Evolutionary conservation across 2,888 invertebrate species (phyloP), one percentile per base, ranked within the genome.

Genomic region (Nebria brevicollis): DNA sequence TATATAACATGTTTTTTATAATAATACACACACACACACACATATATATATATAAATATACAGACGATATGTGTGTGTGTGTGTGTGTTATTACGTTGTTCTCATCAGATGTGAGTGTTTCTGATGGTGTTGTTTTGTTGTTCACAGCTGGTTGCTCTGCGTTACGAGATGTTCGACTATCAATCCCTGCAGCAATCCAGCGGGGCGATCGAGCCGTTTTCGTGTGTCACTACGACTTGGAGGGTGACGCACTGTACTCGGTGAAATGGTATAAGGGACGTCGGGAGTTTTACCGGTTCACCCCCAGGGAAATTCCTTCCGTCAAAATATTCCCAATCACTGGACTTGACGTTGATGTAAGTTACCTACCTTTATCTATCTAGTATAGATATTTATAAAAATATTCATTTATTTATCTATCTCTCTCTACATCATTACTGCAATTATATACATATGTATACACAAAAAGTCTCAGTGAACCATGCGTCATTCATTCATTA

Each of bases 181-280:
- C 91, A 83, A 92, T 94, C 5, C 94, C 94, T 11, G 90, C 92
- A 77, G 93, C 94, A 0, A 93, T 93, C 26, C 90, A 92, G 83
- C 90, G 92, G 66, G 94, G 93, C 8, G 91, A 93, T 74, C 91
- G 91, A 84, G 93, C 93, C 11, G 90, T 91, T 82, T 90, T 95
- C 84, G 90, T 91, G 85, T 94, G 94, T 86, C 89, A 90, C 82
- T 94, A 92, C 87, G 93, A 94, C 86, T 88, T 94, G 84, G 94
- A 94, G 85, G 91, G 92, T 25, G 94, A 94, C 84, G 91, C 91
- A 68, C 88, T 94, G 68, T 94, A 94, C 88, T 91, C 93, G 66
- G 92, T 94, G 83, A 94, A 94, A 88, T 94, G 94, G 94, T 94
- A 94, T 87, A 90, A 92, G 73, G 92, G 92, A 1, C 91, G 91